A percentile compares a stretch with the other conserved stretches of the same genome.
Evolutionary conservation across 2,888 invertebrate species (phyloP).

Genomic region (Plagodis dolabraria): DNA sequence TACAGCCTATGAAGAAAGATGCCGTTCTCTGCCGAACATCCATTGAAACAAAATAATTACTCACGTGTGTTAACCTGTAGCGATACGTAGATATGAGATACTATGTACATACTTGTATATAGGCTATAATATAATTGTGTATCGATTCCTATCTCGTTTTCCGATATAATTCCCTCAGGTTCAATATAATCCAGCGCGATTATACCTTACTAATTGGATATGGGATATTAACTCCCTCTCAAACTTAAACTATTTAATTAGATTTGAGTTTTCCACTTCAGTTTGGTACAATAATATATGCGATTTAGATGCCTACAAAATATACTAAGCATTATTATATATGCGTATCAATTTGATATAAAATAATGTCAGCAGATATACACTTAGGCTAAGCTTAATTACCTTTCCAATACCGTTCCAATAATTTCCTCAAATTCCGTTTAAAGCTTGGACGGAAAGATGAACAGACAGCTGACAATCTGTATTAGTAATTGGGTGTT

Average conservation of each 20-base stretch:
- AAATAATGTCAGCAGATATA: no score
- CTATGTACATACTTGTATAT: not conserved
- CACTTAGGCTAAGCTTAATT: no score
- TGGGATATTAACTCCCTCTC: constrained; percentile 17
- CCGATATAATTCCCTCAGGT: constrained; percentile 17
- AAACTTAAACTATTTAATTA: constrained; percentile 22
- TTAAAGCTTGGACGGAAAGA: no score
- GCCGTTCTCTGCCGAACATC: no score
- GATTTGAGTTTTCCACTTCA: constrained; percentile 9
- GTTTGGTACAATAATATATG: not conserved
- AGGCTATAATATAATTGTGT: not conserved
- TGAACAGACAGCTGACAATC: no score
- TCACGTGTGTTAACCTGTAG: not conserved
- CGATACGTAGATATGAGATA: not conserved
- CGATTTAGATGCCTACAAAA: no score
- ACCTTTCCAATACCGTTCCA: no score
- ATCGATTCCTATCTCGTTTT: constrained; percentile 8
- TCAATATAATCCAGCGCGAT: constrained; percentile 21
- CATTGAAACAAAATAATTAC: not conserved
- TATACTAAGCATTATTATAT: not conserved
- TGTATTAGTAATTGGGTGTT: no score
- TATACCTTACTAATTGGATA: constrained; percentile 23
- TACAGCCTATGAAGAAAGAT: no score
- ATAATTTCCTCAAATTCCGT: no score
- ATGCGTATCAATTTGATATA: not conserved